phyloP scores from a whole-genome alignment of 1,140 invertebrate genomes.

The Drosophila ercepeae region DNA sequence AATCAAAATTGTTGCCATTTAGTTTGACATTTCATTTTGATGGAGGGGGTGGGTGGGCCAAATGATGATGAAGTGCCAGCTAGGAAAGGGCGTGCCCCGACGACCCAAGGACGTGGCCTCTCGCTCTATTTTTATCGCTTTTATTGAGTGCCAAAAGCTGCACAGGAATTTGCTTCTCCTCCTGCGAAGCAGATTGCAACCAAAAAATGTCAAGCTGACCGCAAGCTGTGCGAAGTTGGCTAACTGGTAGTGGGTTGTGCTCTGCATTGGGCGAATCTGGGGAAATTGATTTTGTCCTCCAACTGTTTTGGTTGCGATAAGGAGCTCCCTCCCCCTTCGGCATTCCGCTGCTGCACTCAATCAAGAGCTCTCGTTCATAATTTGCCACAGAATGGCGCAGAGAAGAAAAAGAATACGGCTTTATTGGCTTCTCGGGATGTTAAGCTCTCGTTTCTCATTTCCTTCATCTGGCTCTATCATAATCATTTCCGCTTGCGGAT shows the following conservation, averaged over 20 bases:
- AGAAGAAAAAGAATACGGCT: neutral
- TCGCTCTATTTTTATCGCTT: slow-evolving; percentile 27
- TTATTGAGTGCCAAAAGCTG: slow-evolving; percentile 64
- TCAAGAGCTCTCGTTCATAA: slow-evolving; percentile 47
- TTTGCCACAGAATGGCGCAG: slow-evolving; percentile 31
- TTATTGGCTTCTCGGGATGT: slow-evolving; percentile 26
- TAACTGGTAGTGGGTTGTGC: slow-evolving; percentile 7
- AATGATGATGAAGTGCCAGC: slow-evolving; percentile 75
- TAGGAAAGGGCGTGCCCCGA: slow-evolving; percentile 44
- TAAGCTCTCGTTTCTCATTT: slow-evolving; percentile 24
- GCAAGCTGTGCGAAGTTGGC: slow-evolving; percentile 60
- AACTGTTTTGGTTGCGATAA: slow-evolving; percentile 58
- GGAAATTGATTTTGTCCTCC: slow-evolving; percentile 68
- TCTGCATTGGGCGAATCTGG: slow-evolving; percentile 29
- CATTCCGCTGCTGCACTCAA: slow-evolving; percentile 49
- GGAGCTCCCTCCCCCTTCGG: slow-evolving; percentile 47
- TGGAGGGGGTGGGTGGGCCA: slow-evolving; percentile 43
- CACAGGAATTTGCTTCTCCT: slow-evolving; percentile 56
- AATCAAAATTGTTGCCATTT: slow-evolving; percentile 82
- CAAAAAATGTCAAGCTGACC: slow-evolving; percentile 64
- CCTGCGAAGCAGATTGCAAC: slow-evolving; percentile 34
- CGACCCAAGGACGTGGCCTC: slow-evolving; percentile 15
- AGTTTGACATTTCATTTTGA: slow-evolving; percentile 81
- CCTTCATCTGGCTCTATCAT: slow-evolving; percentile 28
- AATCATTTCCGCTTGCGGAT: slow-evolving; percentile 48